Base-by-base conservation (phyloP, 2,888 invertebrate genomes). In the Cephus spinipes region DNA sequence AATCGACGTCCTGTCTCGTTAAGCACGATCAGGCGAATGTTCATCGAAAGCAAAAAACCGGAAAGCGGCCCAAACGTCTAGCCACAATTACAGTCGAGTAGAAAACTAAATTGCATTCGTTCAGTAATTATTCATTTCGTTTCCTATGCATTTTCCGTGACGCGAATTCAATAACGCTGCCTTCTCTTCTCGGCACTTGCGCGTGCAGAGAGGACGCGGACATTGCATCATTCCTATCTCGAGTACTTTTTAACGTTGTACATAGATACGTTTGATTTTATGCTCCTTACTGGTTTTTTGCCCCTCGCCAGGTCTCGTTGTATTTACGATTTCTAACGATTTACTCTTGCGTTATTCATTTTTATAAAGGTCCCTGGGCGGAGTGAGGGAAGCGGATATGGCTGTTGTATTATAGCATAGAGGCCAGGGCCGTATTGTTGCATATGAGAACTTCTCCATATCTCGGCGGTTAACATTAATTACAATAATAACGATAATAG, bases 1-100 rank as follows among this genome's bases (percentile, higher is more conserved):
- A 85, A 12, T 30, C 82, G 0, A 79, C 81, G 35, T 30, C 75
- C 23, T 83, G 83, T 12, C 33, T 75, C 36, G 82, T 81, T 30
- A 85, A 84, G 35, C 79, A 83, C 12, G 87, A 89, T 75, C 55
- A 55, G 55, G 73, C 79, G 35, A 87, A 86, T 80, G 36, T 86
- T 74, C 87, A 88, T 77, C 83, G 88, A 31, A 90, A 89, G 84
- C 89, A 89, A 76, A 89, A 87, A 69, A 80, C 85, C 15, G 88
- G 84, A 12, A 90, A 90, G 81, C 85, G 90, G 82, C 85, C 90
- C 69, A 89, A 87, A 77, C 86, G 88, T 34, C 80, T 85, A 11
- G 79, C 85, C 32, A 87, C 88, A 11, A 85, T 89, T 36, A 83
- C 83, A 68, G 81, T 88, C 33, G 89, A 90, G 36, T 90, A 89